phyloP scores from a whole-genome alignment of 2,113 vertebrate genomes.

The Dolichallabes microphthalmus region DNA sequence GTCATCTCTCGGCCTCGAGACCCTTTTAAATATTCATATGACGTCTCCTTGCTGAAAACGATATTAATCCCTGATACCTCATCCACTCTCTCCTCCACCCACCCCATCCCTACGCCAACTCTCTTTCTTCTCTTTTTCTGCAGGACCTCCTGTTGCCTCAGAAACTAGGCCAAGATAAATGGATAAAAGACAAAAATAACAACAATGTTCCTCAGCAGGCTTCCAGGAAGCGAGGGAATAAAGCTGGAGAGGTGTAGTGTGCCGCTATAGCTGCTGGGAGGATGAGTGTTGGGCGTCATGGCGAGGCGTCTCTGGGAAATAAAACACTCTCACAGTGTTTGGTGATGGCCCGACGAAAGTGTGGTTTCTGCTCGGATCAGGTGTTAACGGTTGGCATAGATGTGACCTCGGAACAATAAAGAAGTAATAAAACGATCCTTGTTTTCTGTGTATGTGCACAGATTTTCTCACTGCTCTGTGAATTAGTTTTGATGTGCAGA shows the following conservation, averaged over 20 bases:
- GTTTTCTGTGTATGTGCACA: background rate
- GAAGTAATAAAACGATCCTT: background rate
- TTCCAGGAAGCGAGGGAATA: background rate
- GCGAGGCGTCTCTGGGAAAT: background rate
- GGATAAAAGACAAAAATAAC: background rate
- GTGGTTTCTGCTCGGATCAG: conserved; percentile 23
- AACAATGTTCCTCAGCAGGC: conserved; percentile 20
- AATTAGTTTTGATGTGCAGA: background rate
- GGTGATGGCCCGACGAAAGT: background rate
- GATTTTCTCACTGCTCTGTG: background rate
- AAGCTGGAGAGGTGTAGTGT: conserved; percentile 28
- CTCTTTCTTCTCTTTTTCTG: background rate
- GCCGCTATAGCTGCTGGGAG: background rate
- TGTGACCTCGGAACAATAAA: background rate
- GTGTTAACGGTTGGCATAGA: background rate
- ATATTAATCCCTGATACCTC: conserved; percentile 30
- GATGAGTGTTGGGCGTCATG: background rate
- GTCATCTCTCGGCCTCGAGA: background rate
- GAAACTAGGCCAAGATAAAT: conserved; percentile 32
- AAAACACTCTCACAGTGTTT: background rate
- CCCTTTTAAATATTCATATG: conserved; percentile 26
- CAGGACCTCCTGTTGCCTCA: conserved; percentile 1
- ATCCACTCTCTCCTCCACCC: background rate
- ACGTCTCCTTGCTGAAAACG: background rate
- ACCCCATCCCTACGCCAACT: background rate